Percentiles rank a stretch among this genome's conserved stretches.
These are phyloP conservation scores for Numida meleagris DNA, from an alignment of 2,113 vertebrate genomes.

Conservation along the genomic window DNA sequence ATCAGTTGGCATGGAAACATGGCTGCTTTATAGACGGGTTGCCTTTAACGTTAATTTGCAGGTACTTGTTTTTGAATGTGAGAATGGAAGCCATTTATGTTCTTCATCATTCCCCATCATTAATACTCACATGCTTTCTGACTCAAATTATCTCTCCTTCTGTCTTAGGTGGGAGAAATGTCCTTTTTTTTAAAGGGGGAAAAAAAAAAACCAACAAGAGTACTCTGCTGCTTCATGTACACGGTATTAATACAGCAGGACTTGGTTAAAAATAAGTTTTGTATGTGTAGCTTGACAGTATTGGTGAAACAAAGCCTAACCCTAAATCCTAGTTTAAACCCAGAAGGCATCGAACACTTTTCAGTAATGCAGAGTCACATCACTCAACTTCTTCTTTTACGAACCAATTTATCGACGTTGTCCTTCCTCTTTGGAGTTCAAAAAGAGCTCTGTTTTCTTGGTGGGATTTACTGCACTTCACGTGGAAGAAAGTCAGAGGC, in stretches of 20 bases:
- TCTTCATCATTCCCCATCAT: constrained; percentile 25
- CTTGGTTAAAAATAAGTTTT: neutral
- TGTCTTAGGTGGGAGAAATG: neutral
- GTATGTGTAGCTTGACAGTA: neutral
- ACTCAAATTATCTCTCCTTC: constrained; percentile 7
- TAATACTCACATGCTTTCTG: neutral
- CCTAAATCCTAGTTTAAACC: neutral
- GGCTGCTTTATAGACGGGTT: constrained; percentile 39
- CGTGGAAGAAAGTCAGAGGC: neutral
- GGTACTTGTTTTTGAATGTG: constrained; percentile 57
- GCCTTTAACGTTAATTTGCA: constrained; percentile 70
- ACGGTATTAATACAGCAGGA: neutral
- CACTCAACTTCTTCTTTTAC: neutral
- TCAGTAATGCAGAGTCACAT: neutral
- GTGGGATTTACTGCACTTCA: neutral
- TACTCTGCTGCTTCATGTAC: neutral
- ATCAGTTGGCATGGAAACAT: constrained; percentile 69
- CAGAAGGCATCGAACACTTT: neutral
- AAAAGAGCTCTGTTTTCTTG: neutral
- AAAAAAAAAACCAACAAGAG: neutral
- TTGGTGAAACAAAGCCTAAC: neutral
- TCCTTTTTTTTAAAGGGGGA: neutral
- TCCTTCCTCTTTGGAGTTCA: neutral
- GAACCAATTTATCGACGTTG: neutral
- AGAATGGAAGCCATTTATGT: constrained; percentile 54